Conservation (phyloP, 2,113 vertebrate genomes). For the Cephalopholis sonnerati region DNA sequence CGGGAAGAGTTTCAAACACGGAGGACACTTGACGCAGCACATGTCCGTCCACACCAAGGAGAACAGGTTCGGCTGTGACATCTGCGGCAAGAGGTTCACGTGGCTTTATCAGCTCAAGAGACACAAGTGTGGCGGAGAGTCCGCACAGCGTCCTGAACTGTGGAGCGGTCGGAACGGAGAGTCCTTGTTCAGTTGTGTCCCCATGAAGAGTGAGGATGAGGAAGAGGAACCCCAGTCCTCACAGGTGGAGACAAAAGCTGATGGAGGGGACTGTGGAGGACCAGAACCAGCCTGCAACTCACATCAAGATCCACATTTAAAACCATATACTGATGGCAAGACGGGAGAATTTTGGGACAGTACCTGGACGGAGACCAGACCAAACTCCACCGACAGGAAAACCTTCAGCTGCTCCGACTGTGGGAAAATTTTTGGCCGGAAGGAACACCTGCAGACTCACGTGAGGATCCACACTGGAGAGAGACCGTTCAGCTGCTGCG, state of each 20-base stretch:
- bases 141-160: neutral
- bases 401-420: slow-evolving; percentile 13
- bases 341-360: neutral
- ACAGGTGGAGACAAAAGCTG: neutral
- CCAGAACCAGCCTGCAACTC: neutral
- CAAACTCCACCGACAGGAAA: neutral
- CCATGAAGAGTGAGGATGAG: neutral
- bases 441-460: slow-evolving; percentile 32
- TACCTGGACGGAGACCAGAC: neutral
- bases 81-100: neutral
- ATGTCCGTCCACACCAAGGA: too few relatives aligned
- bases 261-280: neutral
- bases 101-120: slow-evolving; percentile 17
- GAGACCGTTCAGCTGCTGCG: slow-evolving; percentile 27
- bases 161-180: neutral
- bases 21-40: too few relatives aligned
- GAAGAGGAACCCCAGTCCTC: slow-evolving; percentile 6
- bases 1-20: too few relatives aligned
- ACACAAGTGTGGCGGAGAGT: slow-evolving; percentile 13
- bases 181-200: too few relatives aligned
- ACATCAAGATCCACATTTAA: neutral
- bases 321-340: neutral
- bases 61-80: too few relatives aligned
- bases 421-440: slow-evolving; percentile 22
- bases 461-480: slow-evolving; percentile 34